Conservation (phyloP, 2,888 invertebrate genomes). For the Oligia fasciuncula region DNA sequence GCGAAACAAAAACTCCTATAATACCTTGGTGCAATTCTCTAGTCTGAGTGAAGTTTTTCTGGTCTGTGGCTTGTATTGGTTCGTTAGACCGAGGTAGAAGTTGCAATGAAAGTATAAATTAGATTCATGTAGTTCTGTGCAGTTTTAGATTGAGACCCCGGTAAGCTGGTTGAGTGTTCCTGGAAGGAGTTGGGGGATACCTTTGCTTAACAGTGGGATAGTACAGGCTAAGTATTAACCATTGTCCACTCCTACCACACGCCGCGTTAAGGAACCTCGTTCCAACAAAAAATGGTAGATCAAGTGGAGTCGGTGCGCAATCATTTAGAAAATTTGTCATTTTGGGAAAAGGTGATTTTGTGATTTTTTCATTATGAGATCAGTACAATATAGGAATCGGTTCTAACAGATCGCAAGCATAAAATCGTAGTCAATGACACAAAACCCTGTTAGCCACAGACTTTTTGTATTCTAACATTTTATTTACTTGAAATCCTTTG, state of each 20-base stretch:
- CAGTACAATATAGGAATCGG: too few species aligned
- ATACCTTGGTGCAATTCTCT: background rate
- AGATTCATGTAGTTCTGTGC: slow-evolving; percentile 15
- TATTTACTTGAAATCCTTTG: slow-evolving; percentile 9
- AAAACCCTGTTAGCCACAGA: background rate
- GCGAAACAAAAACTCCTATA: slow-evolving; percentile 12
- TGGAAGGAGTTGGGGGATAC: background rate
- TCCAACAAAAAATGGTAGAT: background rate
- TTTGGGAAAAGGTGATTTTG: too few species aligned
- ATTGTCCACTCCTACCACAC: background rate
- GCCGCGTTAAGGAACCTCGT: background rate
- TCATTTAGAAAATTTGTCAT: too few species aligned
- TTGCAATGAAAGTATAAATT: slow-evolving; percentile 41
- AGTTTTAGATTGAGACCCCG: slow-evolving; percentile 1
- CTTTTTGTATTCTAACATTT: slow-evolving; percentile 1
- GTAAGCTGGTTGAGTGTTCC: background rate
- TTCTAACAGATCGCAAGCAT: too few species aligned
- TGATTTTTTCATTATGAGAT: too few species aligned
- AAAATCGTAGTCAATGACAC: background rate
- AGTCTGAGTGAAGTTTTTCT: slow-evolving; percentile 28
- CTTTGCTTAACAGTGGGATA: background rate
- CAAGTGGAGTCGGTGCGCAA: background rate
- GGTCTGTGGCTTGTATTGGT: slow-evolving; percentile 25
- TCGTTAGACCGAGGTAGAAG: slow-evolving; percentile 22
- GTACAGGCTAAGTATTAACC: background rate